A percentile compares a stretch with the other conserved stretches of the same genome.
These are phyloP conservation scores for Microtus montanus DNA, from an alignment of 2,113 vertebrate species.

Conservation along the genomic window DNA sequence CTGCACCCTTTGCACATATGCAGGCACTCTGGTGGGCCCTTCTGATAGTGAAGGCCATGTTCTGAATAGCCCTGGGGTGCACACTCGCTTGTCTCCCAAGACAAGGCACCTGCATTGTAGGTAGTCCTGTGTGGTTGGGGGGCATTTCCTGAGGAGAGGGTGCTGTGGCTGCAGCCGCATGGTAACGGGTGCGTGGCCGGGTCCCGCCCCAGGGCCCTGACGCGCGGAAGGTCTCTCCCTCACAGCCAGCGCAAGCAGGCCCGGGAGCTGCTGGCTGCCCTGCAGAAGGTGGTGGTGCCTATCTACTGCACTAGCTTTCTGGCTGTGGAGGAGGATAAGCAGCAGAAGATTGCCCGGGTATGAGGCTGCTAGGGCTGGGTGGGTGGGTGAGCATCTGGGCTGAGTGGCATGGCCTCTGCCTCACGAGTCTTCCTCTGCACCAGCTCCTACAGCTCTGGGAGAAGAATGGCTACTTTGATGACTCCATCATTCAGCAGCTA, in stretches of 20 bases:
- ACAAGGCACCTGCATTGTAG: not conserved
- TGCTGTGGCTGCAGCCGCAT: slow-evolving; percentile 69
- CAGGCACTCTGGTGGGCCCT: not conserved
- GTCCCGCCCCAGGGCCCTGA: slow-evolving; percentile 78
- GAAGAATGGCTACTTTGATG: slow-evolving; percentile 98
- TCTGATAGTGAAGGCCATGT: not conserved
- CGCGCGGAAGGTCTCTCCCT: slow-evolving; percentile 74
- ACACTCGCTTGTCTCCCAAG: not conserved
- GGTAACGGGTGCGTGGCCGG: slow-evolving; percentile 76
- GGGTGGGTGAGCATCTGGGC: not conserved
- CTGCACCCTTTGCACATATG: too few relatives aligned
- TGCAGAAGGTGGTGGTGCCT: slow-evolving; percentile 99
- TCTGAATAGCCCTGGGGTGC: not conserved
- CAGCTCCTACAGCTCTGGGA: slow-evolving; percentile 98
- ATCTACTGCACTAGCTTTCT: slow-evolving; percentile 99
- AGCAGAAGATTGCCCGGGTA: slow-evolving; percentile 98
- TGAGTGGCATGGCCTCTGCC: rapidly evolving
- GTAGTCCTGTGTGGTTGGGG: slow-evolving; percentile 41
- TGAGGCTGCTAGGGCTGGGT: not conserved
- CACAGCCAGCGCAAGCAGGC: slow-evolving; percentile 97
- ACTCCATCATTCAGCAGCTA: slow-evolving; percentile 96
- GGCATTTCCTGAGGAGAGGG: slow-evolving; percentile 61
- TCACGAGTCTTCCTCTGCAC: not conserved
- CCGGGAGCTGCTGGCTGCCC: slow-evolving; percentile 94
- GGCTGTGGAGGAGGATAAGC: slow-evolving; percentile 98